Evolutionary conservation across 2,113 vertebrate species (phyloP).

Genomic region (Casuarius casuarius): DNA sequence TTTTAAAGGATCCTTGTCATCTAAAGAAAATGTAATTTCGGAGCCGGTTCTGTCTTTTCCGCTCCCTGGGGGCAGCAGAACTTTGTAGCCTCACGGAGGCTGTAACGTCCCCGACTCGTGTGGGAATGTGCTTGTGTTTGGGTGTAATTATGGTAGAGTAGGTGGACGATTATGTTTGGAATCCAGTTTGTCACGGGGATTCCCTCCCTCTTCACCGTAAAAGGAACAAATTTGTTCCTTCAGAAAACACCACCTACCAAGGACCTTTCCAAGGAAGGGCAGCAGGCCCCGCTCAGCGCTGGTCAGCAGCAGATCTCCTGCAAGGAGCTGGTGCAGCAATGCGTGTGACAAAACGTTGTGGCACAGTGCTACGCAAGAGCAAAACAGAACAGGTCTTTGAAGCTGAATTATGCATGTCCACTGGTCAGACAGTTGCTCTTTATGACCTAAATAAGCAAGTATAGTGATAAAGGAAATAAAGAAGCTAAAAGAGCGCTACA

Average conservation of each 20-base stretch:
- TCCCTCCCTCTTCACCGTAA: background rate
- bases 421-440: background rate
- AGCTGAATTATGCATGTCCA: background rate
- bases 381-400: background rate
- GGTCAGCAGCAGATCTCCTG: background rate
- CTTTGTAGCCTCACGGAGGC: background rate
- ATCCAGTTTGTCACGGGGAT: constrained; percentile 14
- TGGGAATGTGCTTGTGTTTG: background rate
- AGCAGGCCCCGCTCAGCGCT: background rate
- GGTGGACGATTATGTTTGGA: constrained; percentile 40
- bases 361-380: background rate
- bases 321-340: background rate
- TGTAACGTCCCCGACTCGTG: background rate
- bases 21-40: background rate
- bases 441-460: background rate
- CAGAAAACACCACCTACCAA: background rate
- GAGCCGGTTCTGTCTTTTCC: background rate
- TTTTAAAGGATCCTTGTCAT: background rate
- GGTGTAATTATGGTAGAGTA: background rate
- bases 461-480: background rate
- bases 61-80: background rate
- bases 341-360: background rate
- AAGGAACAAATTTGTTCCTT: background rate
- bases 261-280: background rate
- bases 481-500: background rate